Evolutionary conservation across 2,113 vertebrate species (phyloP).

Genomic region (Leiothrix lutea): DNA sequence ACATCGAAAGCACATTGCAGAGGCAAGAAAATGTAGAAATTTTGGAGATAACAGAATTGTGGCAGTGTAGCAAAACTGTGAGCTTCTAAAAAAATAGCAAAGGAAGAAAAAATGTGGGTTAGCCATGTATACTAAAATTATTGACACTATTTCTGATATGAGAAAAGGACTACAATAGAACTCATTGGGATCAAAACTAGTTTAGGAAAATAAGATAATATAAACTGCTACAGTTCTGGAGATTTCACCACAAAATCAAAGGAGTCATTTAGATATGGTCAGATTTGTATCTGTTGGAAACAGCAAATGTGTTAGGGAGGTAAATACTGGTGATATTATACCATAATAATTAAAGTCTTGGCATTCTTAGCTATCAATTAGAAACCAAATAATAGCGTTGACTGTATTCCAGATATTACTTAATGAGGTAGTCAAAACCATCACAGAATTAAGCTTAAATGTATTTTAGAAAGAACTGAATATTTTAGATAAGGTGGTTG

Average conservation of each 20-base stretch:
- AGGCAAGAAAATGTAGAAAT: not conserved
- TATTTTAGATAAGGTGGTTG: not conserved
- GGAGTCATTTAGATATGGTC: not conserved
- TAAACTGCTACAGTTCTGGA: not conserved
- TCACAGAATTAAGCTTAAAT: not conserved
- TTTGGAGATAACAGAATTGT: not conserved
- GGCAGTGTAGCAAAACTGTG: not conserved
- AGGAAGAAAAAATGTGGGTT: not conserved
- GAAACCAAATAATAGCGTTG: not conserved
- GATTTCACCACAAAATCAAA: not conserved
- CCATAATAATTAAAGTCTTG: not conserved
- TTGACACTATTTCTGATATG: not conserved
- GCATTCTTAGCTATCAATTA: not conserved
- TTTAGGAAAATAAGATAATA: not conserved
- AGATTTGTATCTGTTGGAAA: not conserved
- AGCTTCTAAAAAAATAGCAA: not conserved
- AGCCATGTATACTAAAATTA: not conserved
- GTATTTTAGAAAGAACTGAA: not conserved
- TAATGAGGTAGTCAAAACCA: not conserved
- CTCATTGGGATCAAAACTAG: not conserved
- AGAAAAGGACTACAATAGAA: not conserved
- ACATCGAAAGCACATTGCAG: not conserved
- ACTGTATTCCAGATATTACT: not conserved
- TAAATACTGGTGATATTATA: not conserved
- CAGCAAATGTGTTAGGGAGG: accelerated